Base-by-base conservation (phyloP, 2,888 invertebrate genomes). In the Brenthis daphne region DNA sequence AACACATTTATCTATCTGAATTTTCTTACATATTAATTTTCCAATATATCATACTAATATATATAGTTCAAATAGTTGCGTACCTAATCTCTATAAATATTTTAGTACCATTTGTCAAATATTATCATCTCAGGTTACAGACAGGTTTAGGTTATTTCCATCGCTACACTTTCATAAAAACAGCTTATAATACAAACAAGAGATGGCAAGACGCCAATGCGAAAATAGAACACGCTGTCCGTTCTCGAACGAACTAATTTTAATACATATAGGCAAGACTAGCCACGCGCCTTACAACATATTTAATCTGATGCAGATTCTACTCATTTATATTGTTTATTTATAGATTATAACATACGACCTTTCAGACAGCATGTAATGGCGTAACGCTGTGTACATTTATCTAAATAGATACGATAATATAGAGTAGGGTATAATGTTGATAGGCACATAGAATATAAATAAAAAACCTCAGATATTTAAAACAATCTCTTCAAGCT, bases 131-230 rank as follows among this genome's bases (percentile, higher is more conserved):
- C 92, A 85, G 84, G 87, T 92, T 92, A 90, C 92, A 90, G 87
- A 89, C 86, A 89, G 89, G 89, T 90, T 89, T 85, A 83, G 89
- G 91, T 90, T 92, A 92, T 92, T 92, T 92, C 89, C 86, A 92
- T 90, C 92, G 83, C 85, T 87, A 89, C 89, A 88, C 89, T 92
- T 92, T 92, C 92, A 92, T 92, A 92, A 92, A 92, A 92, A 92
- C 92, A 87, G 90, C 90, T 92, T 92, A 92, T 92, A 92, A 90
- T 92, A 92, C 92, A 92, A 92, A 92, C 92, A 89, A 89, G 87
- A 85, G 87, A 87, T 92, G 92, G 92, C 92, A 88, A 75, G 77
- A 73, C 86, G 92, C 92, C 92, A 92, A 84, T 70, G 68, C 83
- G 75, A 85, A 92, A 92, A 92, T 92, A 92, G 92, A 86, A 84